These are phyloP conservation scores for Desmodus rotundus DNA, from an alignment of 2,113 vertebrate species.

Conservation along the genomic window DNA sequence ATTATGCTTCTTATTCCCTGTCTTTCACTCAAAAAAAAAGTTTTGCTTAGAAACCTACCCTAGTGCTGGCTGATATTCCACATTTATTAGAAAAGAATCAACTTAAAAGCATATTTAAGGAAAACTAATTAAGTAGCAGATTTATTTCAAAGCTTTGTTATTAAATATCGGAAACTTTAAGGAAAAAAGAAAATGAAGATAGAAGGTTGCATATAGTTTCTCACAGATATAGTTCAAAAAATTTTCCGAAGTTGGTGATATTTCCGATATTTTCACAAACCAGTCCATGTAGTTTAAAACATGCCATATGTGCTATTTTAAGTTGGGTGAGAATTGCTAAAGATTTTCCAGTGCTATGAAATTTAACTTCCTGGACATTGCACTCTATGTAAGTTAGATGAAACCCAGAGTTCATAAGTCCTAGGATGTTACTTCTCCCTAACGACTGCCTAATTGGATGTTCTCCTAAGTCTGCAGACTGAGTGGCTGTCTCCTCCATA, in stretches of 20 bases:
- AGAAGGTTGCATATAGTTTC: slow-evolving; percentile 18
- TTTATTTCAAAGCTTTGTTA: slow-evolving; percentile 66
- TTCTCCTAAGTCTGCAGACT: neutral
- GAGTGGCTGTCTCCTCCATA: neutral
- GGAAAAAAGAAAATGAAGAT: neutral
- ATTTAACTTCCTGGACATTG: neutral
- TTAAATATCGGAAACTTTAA: slow-evolving; percentile 55
- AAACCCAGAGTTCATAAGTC: neutral
- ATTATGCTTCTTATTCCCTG: too few relatives aligned
- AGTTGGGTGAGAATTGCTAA: slow-evolving; percentile 31
- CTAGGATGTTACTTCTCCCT: neutral
- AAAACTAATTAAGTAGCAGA: slow-evolving; percentile 66
- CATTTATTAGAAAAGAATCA: slow-evolving; percentile 59
- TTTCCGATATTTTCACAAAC: neutral
- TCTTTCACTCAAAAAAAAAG: neutral
- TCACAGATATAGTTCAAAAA: neutral
- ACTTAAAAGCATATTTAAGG: slow-evolving; percentile 25
- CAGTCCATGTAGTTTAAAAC: slow-evolving; percentile 39
- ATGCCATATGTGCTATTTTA: slow-evolving; percentile 32
- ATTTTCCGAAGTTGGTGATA: slow-evolving; percentile 18
- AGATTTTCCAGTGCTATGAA: slow-evolving; percentile 25
- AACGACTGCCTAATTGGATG: neutral
- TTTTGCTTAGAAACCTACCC: slow-evolving; percentile 36
- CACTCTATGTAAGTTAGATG: slow-evolving; percentile 6
- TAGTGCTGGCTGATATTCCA: neutral